Evolutionary conservation across 2,113 vertebrate genomes (phyloP), one percentile per base, ranked within the genome.

Genomic region (Collichthys lucidus): DNA sequence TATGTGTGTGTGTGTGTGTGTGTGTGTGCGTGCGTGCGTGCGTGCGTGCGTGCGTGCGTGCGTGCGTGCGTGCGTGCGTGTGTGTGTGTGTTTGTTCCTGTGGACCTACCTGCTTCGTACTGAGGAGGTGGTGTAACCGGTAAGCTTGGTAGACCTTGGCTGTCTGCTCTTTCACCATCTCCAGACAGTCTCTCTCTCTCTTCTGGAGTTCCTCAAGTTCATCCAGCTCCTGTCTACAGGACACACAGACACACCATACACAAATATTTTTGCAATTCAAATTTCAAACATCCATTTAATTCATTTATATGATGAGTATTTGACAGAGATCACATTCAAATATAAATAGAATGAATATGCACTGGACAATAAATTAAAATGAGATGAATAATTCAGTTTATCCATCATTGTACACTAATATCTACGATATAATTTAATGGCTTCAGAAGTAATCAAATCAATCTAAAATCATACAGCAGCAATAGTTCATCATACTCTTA

Each of bases 41-140:
- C n/a, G n/a, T n/a, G n/a, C n/a, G n/a, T n/a, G n/a, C n/a, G n/a
- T n/a, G n/a, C n/a, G n/a, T n/a, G n/a, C n/a, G n/a, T n/a, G n/a
- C n/a, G n/a, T n/a, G n/a, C n/a, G n/a, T n/a, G n/a, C n/a, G n/a
- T n/a, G n/a, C n/a, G n/a, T n/a, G n/a, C n/a, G n/a, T 62, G n/a
- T 65, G 60, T 47, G 42, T 65, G 24, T 42, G 11, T 60, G 47
- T 74, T 9, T 64, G 59, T 76, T 74, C 77, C 79, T 90, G 17
- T 31, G 5, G 40, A 79, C 86, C 1, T 35, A 99, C 97, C 97
- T 97, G 97, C 77, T 95, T 88, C 5, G 98, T 99, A 94, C 98
- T 99, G 91, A 98, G 93, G 78, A 99, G 97, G 94, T 98, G 96
- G 94, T 99, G 98, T 91, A 94, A 95, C 92, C 95, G 96, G 77